A percentile compares a stretch with the other conserved stretches of the same genome.
phyloP scores from a whole-genome alignment of 2,888 invertebrate genomes.

The Hololepta plana region DNA sequence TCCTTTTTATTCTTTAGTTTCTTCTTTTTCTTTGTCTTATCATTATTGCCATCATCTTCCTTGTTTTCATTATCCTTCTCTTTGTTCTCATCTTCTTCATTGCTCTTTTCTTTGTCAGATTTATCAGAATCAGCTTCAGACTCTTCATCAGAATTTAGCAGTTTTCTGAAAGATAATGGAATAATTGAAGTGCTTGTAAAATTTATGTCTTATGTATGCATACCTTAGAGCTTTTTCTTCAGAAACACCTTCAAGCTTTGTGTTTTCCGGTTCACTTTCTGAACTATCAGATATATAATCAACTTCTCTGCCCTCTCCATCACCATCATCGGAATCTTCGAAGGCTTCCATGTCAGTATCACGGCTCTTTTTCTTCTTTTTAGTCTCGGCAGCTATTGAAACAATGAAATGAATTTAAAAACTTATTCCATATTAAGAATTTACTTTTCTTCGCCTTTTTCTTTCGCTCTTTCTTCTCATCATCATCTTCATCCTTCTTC shows the following conservation, averaged over 20 bases:
- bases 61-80: conserved; percentile 51
- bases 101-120: conserved; percentile 46
- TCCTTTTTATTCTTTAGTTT: conserved; percentile 34
- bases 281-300: conserved; percentile 80
- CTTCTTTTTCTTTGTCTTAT: conserved; percentile 43
- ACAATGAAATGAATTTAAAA: conserved; percentile 7
- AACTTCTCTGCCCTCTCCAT: conserved; percentile 85
- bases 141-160: conserved; percentile 76
- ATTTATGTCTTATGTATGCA: conserved; percentile 1
- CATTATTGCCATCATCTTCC: conserved; percentile 33
- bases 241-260: conserved; percentile 62
- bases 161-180: conserved; percentile 39
- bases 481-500: conserved; percentile 42
- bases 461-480: conserved; percentile 44
- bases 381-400: conserved; percentile 23
- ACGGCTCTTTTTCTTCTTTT: conserved; percentile 57
- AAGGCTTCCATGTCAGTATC: conserved; percentile 77
- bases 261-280: conserved; percentile 62
- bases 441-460: conserved; percentile 27
- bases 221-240: conserved; percentile 41
- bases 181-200: no score
- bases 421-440: conserved; percentile 1
- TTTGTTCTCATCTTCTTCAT: conserved; percentile 49
- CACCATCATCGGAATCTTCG: conserved; percentile 94
- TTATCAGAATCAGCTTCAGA: conserved; percentile 71